phyloP scores from a whole-genome alignment of 2,888 invertebrate genomes.

The Amblyteles armatorius region DNA sequence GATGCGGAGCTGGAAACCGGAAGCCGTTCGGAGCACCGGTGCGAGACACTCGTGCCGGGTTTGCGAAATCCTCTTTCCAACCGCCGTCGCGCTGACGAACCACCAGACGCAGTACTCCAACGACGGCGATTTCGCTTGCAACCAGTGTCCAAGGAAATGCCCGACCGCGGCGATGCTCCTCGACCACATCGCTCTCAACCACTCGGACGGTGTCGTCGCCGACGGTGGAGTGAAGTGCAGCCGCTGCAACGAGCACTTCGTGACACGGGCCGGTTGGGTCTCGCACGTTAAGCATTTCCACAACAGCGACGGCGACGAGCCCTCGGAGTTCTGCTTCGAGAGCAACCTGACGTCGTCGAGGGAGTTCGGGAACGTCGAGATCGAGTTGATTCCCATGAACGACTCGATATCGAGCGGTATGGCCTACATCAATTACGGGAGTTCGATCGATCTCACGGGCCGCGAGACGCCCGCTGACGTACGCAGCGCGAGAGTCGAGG shows the following conservation, averaged over 20 bases:
- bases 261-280: constrained; percentile 47
- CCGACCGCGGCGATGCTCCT: constrained; percentile 53
- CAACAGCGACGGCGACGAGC: constrained; percentile 10
- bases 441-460: not conserved
- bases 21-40: not conserved
- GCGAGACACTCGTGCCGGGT: constrained; percentile 20
- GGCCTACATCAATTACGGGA: not conserved
- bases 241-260: constrained; percentile 66
- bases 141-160: constrained; percentile 68
- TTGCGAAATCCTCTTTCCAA: constrained; percentile 68
- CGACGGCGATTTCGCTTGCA: constrained; percentile 69
- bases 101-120: constrained; percentile 68
- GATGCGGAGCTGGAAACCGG: not conserved
- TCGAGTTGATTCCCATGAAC: constrained; percentile 29
- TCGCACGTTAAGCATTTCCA: constrained; percentile 73
- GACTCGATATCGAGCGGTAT: constrained; percentile 7
- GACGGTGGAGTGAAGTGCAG: constrained; percentile 56
- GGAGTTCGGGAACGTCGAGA: not conserved
- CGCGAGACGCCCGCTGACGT: not conserved
- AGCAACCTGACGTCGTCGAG: not conserved
- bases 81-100: constrained; percentile 37
- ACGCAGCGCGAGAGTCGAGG: too few species aligned
- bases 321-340: constrained; percentile 47
- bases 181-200: constrained; percentile 68
- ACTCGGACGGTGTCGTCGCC: constrained; percentile 2